phyloP scores from a whole-genome alignment of 2,888 invertebrate species.

The Drepanosiphum platanoidis region DNA sequence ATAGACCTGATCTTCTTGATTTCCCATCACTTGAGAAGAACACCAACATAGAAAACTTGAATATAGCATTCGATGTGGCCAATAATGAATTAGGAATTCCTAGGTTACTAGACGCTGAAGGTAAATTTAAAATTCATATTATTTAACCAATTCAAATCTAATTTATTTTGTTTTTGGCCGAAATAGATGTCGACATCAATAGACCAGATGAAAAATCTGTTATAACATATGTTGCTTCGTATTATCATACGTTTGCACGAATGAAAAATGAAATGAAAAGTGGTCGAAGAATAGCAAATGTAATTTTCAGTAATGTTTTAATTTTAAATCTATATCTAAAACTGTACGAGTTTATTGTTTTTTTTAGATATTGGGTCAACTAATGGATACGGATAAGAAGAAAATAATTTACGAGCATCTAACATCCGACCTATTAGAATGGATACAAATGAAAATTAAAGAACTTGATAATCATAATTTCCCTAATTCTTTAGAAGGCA shows the following conservation, averaged over 20 bases:
- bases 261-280: conserved; percentile 99
- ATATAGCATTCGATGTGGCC: conserved; percentile 97
- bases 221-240: conserved; percentile 98
- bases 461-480: conserved; percentile 87
- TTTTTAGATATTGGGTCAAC: conserved; percentile 90
- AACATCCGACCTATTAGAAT: conserved; percentile 86
- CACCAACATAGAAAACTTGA: conserved; percentile 93
- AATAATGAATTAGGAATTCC: conserved; percentile 93
- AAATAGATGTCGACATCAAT: conserved; percentile 87
- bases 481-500: conserved; percentile 94
- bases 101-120: conserved; percentile 91
- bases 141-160: neutral
- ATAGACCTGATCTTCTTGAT: conserved; percentile 94
- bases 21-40: conserved; percentile 82
- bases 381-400: conserved; percentile 94
- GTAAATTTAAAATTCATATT: conserved; percentile 67
- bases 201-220: conserved; percentile 98
- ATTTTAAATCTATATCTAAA: neutral
- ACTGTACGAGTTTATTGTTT: neutral
- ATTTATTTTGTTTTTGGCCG: neutral
- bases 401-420: conserved; percentile 88
- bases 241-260: conserved; percentile 98
- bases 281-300: conserved; percentile 96
- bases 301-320: conserved; percentile 69
- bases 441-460: conserved; percentile 88